phyloP scores from a whole-genome alignment of 2,797 vertebrate genomes.

The Phalloptychus januarius region DNA sequence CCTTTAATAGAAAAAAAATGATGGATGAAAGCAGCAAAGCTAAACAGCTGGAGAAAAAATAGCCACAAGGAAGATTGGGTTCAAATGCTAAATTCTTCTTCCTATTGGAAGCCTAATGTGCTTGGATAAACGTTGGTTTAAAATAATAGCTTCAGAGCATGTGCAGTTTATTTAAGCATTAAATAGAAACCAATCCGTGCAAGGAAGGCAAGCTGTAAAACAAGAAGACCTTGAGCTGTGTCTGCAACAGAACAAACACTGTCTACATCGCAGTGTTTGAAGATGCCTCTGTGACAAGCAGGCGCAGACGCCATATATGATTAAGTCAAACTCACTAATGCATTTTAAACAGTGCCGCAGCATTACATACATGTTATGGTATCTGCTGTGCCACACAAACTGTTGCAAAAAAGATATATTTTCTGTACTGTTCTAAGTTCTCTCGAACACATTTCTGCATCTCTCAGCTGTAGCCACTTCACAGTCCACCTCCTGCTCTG shows the following conservation, averaged over 20 bases:
- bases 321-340: constrained; percentile 22
- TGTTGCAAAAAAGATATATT: no score
- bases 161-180: constrained; percentile 26
- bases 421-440: not conserved
- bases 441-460: not conserved
- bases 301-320: constrained; percentile 9
- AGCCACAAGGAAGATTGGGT: constrained; percentile 36
- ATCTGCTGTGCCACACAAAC: not conserved
- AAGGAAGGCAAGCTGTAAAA: constrained; percentile 14
- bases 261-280: constrained; percentile 9
- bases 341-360: constrained; percentile 13
- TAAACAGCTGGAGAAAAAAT: constrained; percentile 55
- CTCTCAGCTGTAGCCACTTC: not conserved
- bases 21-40: constrained; percentile 49
- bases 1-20: constrained; percentile 60
- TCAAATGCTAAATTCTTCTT: constrained; percentile 34
- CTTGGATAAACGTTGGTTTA: constrained; percentile 37
- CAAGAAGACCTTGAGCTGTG: constrained; percentile 34
- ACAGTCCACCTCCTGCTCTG: constrained; percentile 10
- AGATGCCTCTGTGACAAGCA: constrained; percentile 18
- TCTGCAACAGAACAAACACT: constrained; percentile 12
- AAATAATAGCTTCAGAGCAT: constrained; percentile 24
- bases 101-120: constrained; percentile 26
- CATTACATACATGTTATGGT: not conserved
- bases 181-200: constrained; percentile 19